phyloP scores from a whole-genome alignment of 2,888 invertebrate species.

The Zootermopsis nevadensis region DNA sequence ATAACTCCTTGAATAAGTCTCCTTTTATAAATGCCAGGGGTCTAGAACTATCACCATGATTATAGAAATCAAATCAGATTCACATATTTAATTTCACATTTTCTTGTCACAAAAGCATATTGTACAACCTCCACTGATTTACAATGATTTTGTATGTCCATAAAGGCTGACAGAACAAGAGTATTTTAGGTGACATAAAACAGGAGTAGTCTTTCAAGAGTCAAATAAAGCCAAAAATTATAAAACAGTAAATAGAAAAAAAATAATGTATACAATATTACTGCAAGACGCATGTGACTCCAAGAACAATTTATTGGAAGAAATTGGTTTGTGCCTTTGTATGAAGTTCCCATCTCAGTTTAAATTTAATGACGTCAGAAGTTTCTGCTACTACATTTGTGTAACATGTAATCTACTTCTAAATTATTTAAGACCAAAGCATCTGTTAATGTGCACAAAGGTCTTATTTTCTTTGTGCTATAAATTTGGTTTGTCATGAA shows the following conservation, averaged over 20 bases:
- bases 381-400: conserved; percentile 15
- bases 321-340: neutral
- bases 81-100: conserved; percentile 32
- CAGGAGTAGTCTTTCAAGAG: neutral
- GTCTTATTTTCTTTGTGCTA: conserved; percentile 33
- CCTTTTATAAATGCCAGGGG: too few relatives aligned
- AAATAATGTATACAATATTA: neutral
- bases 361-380: neutral
- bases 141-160: conserved; percentile 35
- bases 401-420: conserved; percentile 34
- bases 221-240: conserved; percentile 1
- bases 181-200: conserved; percentile 32
- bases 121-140: conserved; percentile 36
- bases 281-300: neutral
- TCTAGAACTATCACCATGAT: too few relatives aligned
- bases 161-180: conserved; percentile 12
- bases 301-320: neutral
- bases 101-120: conserved; percentile 39
- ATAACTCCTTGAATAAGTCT: too few relatives aligned
- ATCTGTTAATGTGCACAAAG: conserved; percentile 11
- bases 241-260: conserved; percentile 4
- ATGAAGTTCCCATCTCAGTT: neutral
- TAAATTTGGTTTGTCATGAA: conserved; percentile 34
- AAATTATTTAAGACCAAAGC: conserved; percentile 25
- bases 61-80: conserved; percentile 7